Base-by-base conservation (phyloP, 2,797 vertebrate species). In the Parotocinclus haroldoi region DNA sequence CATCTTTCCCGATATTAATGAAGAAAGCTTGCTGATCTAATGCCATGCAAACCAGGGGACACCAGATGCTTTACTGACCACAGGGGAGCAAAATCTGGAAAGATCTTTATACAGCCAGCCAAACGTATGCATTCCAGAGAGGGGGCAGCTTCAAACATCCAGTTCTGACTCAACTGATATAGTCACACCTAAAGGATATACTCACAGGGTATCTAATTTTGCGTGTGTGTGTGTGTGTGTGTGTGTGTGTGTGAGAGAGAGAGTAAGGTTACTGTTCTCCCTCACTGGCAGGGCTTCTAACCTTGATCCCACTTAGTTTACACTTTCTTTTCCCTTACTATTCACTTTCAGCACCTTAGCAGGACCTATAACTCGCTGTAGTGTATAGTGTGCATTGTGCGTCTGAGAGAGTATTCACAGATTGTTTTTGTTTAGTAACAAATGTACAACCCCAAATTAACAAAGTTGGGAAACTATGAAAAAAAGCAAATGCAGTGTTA, bases 211-310 rank as follows among this genome's bases (percentile, higher is more conserved):
- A 63, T 63, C 49, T 12, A 10, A 18, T 63, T 63, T 36, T 53
- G 45, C 5, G 27, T 27, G 27, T 27, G 27, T 27, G n/a, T n/a
- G n/a, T n/a, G n/a, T n/a, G n/a, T n/a, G n/a, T n/a, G n/a, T n/a
- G n/a, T n/a, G n/a, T n/a, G n/a, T n/a, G n/a, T n/a, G n/a, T 42
- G 27, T 18, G 9, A 55, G 36, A 16, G n/a, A 49, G 54, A 49
- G 14, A 7, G 27, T 46, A 64, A 44, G 12, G 53, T 27, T 69
- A 74, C 69, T 52, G 62, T 58, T 61, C 50, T 62, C 62, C 16
- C 7, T 14, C 12, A 10, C 57, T 61, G 13, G 46, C 52, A 66
- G 48, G 58, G 44, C 36, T 64, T 5, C 62, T 64, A 46, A 51
- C 39, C 53, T 54, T 58, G 49, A 57, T 59, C 61, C 58, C 68